Conservation (phyloP, 2,113 vertebrate genomes). For the Sceloporus undulatus region DNA sequence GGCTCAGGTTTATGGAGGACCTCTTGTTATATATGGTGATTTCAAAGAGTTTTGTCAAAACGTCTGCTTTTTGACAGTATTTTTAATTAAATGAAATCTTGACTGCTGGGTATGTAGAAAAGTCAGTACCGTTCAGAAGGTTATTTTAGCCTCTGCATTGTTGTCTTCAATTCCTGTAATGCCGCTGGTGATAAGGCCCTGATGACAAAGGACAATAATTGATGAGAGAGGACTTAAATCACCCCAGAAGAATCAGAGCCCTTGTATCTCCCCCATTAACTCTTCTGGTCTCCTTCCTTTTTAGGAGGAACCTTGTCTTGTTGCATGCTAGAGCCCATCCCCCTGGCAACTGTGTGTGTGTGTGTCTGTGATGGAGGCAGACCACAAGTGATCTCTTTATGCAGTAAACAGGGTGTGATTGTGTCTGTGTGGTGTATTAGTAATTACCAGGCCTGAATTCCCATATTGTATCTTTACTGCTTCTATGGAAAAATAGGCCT, state of each 20-base stretch:
- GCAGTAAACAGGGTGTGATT: slow-evolving; percentile 91
- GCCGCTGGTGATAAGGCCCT: slow-evolving; percentile 89
- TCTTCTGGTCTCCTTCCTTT: slow-evolving; percentile 79
- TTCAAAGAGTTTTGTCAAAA: neutral
- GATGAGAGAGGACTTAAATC: slow-evolving; percentile 84
- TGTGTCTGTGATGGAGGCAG: slow-evolving; percentile 69
- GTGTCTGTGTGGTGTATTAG: slow-evolving; percentile 91
- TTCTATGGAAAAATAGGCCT: slow-evolving; percentile 84
- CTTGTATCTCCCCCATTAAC: slow-evolving; percentile 78
- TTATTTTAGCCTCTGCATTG: slow-evolving; percentile 86
- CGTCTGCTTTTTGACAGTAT: neutral
- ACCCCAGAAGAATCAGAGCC: slow-evolving; percentile 82
- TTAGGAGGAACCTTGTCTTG: slow-evolving; percentile 79
- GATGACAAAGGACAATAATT: slow-evolving; percentile 93
- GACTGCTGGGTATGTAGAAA: slow-evolving; percentile 88
- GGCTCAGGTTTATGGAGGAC: neutral
- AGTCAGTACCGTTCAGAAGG: slow-evolving; percentile 86
- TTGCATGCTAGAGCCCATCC: slow-evolving; percentile 60
- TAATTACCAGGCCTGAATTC: slow-evolving; percentile 94
- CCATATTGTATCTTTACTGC: slow-evolving; percentile 90
- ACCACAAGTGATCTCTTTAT: slow-evolving; percentile 94
- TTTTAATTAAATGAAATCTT: slow-evolving; percentile 73
- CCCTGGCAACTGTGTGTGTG: slow-evolving; percentile 48
- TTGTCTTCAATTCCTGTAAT: slow-evolving; percentile 93
- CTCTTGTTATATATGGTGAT: neutral